Evolutionary conservation across 23 tunicate species (phyloP).

Genomic region (Corella eumyota): DNA sequence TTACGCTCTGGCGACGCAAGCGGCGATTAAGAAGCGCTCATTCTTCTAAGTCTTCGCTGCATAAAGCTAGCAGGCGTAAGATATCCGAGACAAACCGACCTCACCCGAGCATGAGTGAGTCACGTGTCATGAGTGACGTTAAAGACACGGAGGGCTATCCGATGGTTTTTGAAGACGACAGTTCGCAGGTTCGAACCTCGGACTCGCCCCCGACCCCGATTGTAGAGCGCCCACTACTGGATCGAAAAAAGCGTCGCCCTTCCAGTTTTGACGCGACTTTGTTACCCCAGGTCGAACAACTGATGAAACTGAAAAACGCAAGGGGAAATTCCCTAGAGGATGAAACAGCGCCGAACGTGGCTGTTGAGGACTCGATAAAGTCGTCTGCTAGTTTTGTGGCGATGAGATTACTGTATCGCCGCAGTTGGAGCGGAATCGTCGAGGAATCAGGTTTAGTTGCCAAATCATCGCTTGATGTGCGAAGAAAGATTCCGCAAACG

Average conservation of each 20-base stretch:
- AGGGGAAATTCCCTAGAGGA: background rate
- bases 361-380: background rate
- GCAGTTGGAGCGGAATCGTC: conserved; percentile 43
- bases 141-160: background rate
- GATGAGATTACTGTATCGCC: conserved; percentile 27
- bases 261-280: conserved; percentile 8
- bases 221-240: background rate
- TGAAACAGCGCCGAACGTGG: background rate
- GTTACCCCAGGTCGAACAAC: background rate
- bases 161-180: background rate
- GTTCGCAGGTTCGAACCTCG: background rate
- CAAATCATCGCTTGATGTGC: background rate
- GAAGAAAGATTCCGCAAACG: conserved; percentile 1
- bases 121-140: conserved; percentile 3
- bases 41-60: conserved; percentile 2
- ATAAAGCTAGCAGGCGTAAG: background rate
- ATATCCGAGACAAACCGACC: background rate
- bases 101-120: conserved; percentile 4
- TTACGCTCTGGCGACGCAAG: conserved; percentile 54
- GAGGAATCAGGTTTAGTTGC: background rate
- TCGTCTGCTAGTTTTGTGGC: conserved; percentile 24
- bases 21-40: conserved; percentile 21
- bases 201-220: background rate
- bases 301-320: background rate
- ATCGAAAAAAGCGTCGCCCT: background rate